Evolutionary conservation across 2,113 vertebrate genomes (phyloP).

Genomic region (Montifringilla adamsi): DNA sequence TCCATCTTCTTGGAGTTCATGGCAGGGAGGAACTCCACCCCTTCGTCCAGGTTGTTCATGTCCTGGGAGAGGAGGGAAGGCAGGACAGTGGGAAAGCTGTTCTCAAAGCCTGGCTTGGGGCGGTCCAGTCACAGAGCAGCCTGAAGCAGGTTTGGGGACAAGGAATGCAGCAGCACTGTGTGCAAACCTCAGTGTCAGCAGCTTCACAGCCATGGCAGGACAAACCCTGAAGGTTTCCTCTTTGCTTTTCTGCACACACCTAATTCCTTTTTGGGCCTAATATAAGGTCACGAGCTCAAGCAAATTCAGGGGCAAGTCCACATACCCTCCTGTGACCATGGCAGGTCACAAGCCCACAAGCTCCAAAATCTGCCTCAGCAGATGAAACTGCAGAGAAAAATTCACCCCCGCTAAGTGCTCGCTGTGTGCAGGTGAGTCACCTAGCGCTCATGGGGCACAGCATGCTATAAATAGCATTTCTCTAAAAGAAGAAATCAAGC

Average conservation of each 20-base stretch:
- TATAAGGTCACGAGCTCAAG: background rate
- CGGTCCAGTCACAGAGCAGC: background rate
- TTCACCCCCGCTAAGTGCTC: rapidly evolving
- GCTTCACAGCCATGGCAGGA: background rate
- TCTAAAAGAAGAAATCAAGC: background rate
- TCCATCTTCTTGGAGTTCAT: slow-evolving; percentile 77
- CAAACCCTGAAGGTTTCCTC: background rate
- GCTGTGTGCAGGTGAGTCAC: background rate
- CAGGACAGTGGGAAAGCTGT: background rate
- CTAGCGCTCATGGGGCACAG: background rate
- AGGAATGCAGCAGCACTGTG: rapidly evolving
- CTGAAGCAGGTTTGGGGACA: background rate
- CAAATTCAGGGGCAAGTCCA: background rate
- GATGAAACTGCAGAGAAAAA: background rate
- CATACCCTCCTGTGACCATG: rapidly evolving
- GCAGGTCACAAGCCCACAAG: background rate
- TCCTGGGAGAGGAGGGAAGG: slow-evolving; percentile 45
- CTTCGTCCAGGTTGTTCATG: slow-evolving; percentile 75
- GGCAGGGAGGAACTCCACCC: slow-evolving; percentile 77
- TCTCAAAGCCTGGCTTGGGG: background rate
- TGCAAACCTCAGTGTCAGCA: rapidly evolving
- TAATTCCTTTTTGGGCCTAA: background rate
- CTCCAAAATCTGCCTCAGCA: background rate
- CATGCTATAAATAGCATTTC: background rate
- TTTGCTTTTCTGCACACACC: background rate